Evolutionary conservation across 2,113 vertebrate genomes (phyloP).

Genomic region (Phalacrocorax aristotelis): DNA sequence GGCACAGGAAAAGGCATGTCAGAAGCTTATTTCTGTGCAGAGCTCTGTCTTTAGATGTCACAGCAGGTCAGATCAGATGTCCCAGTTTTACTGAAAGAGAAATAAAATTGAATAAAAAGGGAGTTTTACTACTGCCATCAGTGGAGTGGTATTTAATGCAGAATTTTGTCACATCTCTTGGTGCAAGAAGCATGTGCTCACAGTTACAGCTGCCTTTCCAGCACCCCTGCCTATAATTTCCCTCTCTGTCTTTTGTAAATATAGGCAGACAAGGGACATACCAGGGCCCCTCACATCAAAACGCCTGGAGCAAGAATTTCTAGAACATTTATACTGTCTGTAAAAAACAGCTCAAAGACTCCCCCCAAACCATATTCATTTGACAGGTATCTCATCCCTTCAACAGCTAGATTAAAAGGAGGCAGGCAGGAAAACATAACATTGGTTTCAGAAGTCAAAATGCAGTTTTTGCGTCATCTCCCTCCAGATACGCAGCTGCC

Average conservation of each 20-base stretch:
- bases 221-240: background rate
- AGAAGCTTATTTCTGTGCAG: background rate
- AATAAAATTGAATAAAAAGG: background rate
- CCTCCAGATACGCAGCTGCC: background rate
- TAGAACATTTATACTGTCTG: background rate
- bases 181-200: background rate
- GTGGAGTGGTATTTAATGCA: background rate
- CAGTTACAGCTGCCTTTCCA: background rate
- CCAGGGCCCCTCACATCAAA: rapidly evolving
- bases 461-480: background rate
- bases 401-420: background rate
- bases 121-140: background rate
- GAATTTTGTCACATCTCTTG: background rate
- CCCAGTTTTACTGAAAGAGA: background rate
- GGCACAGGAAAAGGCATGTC: background rate
- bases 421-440: background rate
- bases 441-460: background rate
- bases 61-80: background rate
- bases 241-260: background rate
- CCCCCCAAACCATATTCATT: background rate
- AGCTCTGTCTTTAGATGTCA: background rate
- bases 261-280: background rate
- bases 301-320: background rate
- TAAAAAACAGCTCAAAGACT: background rate
- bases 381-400: background rate